phyloP scores from a whole-genome alignment of 2,113 vertebrate species.

The Lagopus leucura region DNA sequence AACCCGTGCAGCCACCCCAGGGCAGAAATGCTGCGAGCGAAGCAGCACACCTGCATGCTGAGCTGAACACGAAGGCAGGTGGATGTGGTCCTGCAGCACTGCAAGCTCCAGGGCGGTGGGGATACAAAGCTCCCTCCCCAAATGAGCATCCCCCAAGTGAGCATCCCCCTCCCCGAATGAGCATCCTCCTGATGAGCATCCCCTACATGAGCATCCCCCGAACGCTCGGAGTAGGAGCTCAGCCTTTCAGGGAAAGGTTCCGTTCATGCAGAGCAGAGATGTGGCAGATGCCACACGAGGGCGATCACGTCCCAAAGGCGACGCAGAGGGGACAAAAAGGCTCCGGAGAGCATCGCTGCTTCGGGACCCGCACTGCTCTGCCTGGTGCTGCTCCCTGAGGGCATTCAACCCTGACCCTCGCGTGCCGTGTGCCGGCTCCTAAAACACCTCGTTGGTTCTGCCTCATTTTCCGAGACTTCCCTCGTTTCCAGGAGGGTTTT shows the following conservation, averaged over 20 bases:
- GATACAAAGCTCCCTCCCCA: not conserved
- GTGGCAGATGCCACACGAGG: not conserved
- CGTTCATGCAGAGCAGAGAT: not conserved
- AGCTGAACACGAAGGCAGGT: not conserved
- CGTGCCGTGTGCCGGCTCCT: rapidly evolving
- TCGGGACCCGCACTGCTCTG: not conserved
- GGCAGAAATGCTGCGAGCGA: not conserved
- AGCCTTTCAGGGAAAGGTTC: not conserved
- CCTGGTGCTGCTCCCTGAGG: not conserved
- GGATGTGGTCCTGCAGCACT: not conserved
- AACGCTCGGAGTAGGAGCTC: rapidly evolving
- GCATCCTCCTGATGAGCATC: not conserved
- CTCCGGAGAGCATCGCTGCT: rapidly evolving
- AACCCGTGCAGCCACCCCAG: not conserved
- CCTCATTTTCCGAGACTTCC: not conserved
- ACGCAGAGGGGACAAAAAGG: rapidly evolving
- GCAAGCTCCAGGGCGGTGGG: not conserved
- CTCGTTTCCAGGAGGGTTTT: rapidly evolving
- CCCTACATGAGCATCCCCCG: too few species aligned
- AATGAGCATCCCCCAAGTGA: not conserved
- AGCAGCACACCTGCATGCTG: not conserved
- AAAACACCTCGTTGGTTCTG: rapidly evolving
- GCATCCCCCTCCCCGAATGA: not conserved
- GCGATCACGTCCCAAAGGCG: not conserved
- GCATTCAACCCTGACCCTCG: rapidly evolving